Percentiles rank a stretch among this genome's conserved stretches.
Conservation (phyloP, 2,888 invertebrate species). For the Diaprepes abbreviatus region DNA sequence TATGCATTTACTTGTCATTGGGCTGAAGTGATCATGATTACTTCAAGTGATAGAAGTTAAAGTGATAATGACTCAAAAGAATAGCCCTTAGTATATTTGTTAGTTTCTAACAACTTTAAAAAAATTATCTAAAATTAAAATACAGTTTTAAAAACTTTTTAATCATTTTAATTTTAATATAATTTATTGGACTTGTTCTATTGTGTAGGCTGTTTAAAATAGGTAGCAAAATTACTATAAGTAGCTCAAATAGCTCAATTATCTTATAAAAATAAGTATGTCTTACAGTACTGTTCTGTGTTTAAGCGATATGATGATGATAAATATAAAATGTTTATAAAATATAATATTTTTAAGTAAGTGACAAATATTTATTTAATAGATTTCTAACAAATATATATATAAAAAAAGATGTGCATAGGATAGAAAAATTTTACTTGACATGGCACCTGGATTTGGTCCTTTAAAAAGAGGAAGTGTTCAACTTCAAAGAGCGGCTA, state of each 20-base stretch:
- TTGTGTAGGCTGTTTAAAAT: conserved; percentile 23
- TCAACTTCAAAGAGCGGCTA: conserved; percentile 70
- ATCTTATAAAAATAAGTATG: conserved; percentile 29
- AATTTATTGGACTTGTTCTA: not conserved
- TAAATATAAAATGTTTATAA: conserved; percentile 1
- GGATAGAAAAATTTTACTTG: not conserved
- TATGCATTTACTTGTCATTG: too few relatives aligned
- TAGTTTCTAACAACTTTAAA: too few relatives aligned
- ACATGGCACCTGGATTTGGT: conserved; percentile 54
- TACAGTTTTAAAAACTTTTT: too few relatives aligned
- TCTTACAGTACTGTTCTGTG: not conserved
- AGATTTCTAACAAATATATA: too few relatives aligned
- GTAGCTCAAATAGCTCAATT: conserved; percentile 35
- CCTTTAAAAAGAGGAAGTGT: conserved; percentile 70
- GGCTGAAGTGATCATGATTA: too few relatives aligned
- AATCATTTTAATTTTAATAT: not conserved
- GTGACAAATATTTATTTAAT: too few relatives aligned
- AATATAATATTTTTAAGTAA: not conserved
- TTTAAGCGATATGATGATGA: not conserved
- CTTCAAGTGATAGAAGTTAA: too few relatives aligned
- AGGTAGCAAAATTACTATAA: conserved; percentile 14
- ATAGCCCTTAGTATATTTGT: too few relatives aligned
- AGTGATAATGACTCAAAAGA: too few relatives aligned
- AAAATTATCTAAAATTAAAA: too few relatives aligned
- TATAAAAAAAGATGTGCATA: too few relatives aligned